Percentiles rank a stretch among this genome's conserved stretches.
Evolutionary conservation across 2,888 invertebrate species (phyloP).

Genomic region (Liopterus haemorrhoidalis): DNA sequence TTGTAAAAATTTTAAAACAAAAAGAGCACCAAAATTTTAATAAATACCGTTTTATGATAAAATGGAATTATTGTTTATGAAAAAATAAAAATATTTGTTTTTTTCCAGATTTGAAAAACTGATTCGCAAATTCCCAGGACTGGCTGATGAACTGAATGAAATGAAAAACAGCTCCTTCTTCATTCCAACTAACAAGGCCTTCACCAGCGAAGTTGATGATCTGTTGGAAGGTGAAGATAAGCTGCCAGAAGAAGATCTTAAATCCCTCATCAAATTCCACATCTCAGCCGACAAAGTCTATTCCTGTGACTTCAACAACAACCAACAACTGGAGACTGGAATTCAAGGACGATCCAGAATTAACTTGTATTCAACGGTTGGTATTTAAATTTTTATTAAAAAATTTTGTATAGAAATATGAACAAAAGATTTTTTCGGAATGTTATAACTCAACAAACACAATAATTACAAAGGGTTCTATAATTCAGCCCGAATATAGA

Average conservation of each 20-base stretch:
- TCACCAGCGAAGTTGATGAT: conserved; percentile 47
- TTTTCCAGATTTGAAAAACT: conserved; percentile 53
- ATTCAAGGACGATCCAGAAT: conserved; percentile 50
- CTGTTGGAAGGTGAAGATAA: conserved; percentile 43
- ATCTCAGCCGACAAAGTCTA: conserved; percentile 52
- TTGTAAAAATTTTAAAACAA: no score
- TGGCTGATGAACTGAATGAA: conserved; percentile 53
- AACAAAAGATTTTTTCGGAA: no score
- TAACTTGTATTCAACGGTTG: conserved; percentile 56
- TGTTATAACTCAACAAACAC: no score
- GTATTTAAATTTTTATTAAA: conserved; percentile 34
- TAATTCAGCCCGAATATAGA: no score
- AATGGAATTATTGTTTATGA: no score
- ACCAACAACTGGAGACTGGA: conserved; percentile 49
- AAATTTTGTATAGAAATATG: no score
- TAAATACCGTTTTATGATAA: no score
- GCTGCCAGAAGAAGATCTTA: conserved; percentile 47
- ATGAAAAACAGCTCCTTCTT: conserved; percentile 57
- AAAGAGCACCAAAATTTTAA: no score
- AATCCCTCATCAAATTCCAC: conserved; percentile 59
- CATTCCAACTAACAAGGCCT: conserved; percentile 59
- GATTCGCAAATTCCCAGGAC: no score
- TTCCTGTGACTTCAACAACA: conserved; percentile 52
- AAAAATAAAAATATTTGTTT: no score
- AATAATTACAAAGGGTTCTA: no score